Evolutionary conservation across 2,888 invertebrate species (phyloP).

Genomic region (Lottia scabra): DNA sequence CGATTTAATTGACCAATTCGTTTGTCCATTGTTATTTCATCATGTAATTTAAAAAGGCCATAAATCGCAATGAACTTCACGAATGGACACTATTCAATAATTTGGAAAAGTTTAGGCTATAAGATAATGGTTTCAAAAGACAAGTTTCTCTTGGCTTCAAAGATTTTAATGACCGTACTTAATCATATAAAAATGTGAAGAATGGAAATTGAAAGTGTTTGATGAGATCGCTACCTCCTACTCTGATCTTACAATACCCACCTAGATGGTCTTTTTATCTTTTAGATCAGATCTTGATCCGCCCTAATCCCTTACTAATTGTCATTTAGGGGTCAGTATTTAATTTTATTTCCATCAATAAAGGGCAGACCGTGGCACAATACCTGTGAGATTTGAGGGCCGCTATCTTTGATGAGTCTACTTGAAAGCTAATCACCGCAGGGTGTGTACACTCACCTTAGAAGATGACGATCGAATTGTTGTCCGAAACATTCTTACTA

Average conservation of each 20-base stretch:
- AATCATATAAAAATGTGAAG: neutral
- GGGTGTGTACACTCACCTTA: neutral
- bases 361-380: conserved; percentile 3
- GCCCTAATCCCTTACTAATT: neutral
- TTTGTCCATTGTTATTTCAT: no score
- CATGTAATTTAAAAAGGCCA: no score
- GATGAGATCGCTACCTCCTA: neutral
- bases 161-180: neutral
- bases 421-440: conserved; percentile 4
- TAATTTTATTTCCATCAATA: neutral
- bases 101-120: no score
- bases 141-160: neutral
- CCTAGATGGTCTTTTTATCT: neutral
- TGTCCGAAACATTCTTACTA: no score
- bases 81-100: no score
- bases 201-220: neutral
- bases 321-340: neutral
- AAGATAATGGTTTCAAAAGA: no score
- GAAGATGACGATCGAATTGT: neutral
- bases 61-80: no score
- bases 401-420: neutral
- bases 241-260: neutral
- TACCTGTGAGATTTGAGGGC: neutral
- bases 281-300: neutral
- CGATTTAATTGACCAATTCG: no score